Conservation (phyloP, 2,888 invertebrate genomes). For the Acanthococcus lagerstroemiae region DNA sequence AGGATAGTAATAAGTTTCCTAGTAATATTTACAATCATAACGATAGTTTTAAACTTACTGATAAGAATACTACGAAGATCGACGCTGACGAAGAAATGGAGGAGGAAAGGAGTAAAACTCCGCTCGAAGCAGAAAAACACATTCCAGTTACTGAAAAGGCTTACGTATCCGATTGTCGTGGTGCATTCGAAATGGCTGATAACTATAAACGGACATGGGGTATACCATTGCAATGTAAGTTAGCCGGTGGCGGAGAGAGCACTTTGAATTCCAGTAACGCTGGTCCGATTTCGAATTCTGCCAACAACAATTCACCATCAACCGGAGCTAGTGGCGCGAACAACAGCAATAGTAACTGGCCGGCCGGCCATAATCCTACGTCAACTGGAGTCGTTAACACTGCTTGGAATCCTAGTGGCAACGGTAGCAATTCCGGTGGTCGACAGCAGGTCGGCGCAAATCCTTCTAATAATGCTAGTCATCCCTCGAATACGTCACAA, state of each 20-base stretch:
- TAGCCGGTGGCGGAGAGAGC: slow-evolving; percentile 71
- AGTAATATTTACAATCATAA: slow-evolving; percentile 36
- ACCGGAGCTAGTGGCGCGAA: slow-evolving; percentile 38
- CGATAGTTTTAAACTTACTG: slow-evolving; percentile 35
- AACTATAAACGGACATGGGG: slow-evolving; percentile 46
- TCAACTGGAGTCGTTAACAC: slow-evolving; percentile 4
- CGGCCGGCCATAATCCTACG: slow-evolving; percentile 32
- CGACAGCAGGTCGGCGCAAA: slow-evolving; percentile 32
- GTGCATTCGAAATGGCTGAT: not conserved
- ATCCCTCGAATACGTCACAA: slow-evolving; percentile 32
- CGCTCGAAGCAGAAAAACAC: slow-evolving; percentile 35
- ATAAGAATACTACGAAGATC: slow-evolving; percentile 33
- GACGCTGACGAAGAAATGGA: not conserved
- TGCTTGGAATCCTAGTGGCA: slow-evolving; percentile 18
- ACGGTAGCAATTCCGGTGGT: slow-evolving; percentile 24
- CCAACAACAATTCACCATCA: slow-evolving; percentile 14
- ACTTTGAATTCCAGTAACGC: slow-evolving; percentile 53
- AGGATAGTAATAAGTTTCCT: slow-evolving; percentile 34
- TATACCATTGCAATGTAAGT: slow-evolving; percentile 51
- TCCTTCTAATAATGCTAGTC: slow-evolving; percentile 35
- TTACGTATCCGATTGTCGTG: not conserved
- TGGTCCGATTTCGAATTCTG: slow-evolving; percentile 29
- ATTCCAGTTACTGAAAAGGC: slow-evolving; percentile 34
- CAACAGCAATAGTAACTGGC: slow-evolving; percentile 38
- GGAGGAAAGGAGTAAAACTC: slow-evolving; percentile 33